Evolutionary conservation across 2,797 vertebrate species (phyloP), one percentile per base, ranked within the genome.

Genomic region (Gobionotothen gibberifrons): DNA sequence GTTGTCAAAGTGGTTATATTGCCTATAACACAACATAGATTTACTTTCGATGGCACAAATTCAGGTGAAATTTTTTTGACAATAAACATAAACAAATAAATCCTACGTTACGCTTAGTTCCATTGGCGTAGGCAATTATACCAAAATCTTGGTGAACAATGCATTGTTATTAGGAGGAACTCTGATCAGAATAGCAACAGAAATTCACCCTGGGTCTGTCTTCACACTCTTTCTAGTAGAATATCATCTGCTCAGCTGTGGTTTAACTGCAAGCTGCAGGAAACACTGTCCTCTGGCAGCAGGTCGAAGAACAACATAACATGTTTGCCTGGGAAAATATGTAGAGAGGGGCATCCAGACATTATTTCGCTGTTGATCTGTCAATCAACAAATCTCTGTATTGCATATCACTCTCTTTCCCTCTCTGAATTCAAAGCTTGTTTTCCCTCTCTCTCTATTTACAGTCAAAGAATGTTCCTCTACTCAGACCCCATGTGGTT

Each of bases 391-490:
- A 46, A 68, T 64, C 32, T 36, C 32, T 36, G 32, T 32, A 39
- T 49, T 22, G 48, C 74, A 40, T 57, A 52, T 51, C 65, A 39
- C 56, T 42, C 55, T 59, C 5, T 65, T 43, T 36, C 3, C n/a
- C 22, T 14, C 3, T 3, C 16, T 29, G 26, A 36, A 13, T 69
- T 40, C 26, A n/a, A 39, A 12, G 13, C 8, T n/a, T n/a, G 40
- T 3, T 60, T 44, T 14, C 5, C 21, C 55, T 51, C 49, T 29
- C 11, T 12, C 16, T 74, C 74, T 69, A 62, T 57, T 49, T 70
- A 13, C 22, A 61, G 75, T 54, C 9, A 46, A 17, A 60, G 71
- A 65, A 69, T 71, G 77, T 63, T 70, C 40, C 44, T 70, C 67
- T 72, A 67, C 74, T 55, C 71, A 0, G 16, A 47, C 46, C 72